Percentiles rank a stretch among this genome's conserved stretches.
Evolutionary conservation across 2,797 vertebrate genomes (phyloP).

Genomic region (Pangasius sanitwongsei): DNA sequence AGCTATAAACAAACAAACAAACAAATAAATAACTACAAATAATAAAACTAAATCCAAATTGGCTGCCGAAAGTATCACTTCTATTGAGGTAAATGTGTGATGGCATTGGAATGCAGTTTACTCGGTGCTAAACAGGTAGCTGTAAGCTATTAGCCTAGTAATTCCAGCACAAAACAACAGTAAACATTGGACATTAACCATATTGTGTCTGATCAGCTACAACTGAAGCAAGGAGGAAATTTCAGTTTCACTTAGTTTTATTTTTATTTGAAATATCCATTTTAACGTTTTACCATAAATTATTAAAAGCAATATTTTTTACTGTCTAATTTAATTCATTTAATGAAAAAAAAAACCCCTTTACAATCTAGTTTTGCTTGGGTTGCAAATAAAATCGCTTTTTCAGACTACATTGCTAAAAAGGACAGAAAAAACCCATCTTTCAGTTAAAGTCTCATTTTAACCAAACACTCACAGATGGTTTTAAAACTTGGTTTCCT

Average conservation of each 20-base stretch:
- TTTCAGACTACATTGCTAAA: background rate
- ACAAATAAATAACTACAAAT: background rate
- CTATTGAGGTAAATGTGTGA: background rate
- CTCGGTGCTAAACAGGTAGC: background rate
- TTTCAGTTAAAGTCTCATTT: background rate
- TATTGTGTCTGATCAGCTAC: background rate
- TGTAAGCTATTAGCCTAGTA: background rate
- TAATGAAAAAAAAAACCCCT: background rate
- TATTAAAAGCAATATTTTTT: background rate
- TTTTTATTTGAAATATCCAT: background rate
- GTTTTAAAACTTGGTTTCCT: conserved; percentile 28
- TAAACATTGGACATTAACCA: background rate
- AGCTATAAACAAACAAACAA: background rate
- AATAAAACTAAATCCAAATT: background rate
- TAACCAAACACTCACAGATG: background rate
- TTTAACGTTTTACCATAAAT: background rate
- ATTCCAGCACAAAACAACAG: background rate
- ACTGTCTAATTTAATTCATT: background rate
- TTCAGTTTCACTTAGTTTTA: background rate
- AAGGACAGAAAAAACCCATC: background rate
- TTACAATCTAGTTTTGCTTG: background rate
- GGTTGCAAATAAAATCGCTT: background rate
- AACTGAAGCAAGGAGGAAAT: background rate
- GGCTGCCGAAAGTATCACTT: background rate
- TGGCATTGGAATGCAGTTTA: background rate